Evolutionary conservation across 2,113 vertebrate genomes (phyloP).

Genomic region (Elachura formosa): DNA sequence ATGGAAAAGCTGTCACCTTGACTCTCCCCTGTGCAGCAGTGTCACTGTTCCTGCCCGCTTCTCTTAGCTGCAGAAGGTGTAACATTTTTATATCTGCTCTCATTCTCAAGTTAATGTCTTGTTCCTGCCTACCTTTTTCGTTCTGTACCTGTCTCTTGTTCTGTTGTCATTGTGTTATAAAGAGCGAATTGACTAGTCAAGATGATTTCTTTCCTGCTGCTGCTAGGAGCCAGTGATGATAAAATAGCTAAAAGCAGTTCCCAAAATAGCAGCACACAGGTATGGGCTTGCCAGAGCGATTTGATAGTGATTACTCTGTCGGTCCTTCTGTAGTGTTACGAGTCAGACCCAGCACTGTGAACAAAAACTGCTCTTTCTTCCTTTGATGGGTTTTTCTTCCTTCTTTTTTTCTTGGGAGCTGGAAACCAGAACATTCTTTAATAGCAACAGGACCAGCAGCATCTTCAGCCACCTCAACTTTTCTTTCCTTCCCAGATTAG

Average conservation of each 20-base stretch:
- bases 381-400: neutral
- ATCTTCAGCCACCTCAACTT: neutral
- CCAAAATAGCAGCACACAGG: constrained; percentile 36
- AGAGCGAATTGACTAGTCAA: constrained; percentile 25
- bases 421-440: neutral
- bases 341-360: neutral
- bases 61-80: neutral
- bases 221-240: neutral
- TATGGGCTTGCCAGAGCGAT: neutral
- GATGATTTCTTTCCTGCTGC: constrained; percentile 24
- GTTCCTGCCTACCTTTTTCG: constrained; percentile 28
- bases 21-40: neutral
- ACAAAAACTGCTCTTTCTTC: neutral
- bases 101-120: constrained; percentile 8
- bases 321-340: neutral
- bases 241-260: constrained; percentile 25
- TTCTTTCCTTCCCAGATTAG: neutral
- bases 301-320: neutral
- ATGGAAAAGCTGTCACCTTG: neutral
- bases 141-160: constrained; percentile 40
- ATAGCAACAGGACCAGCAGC: neutral
- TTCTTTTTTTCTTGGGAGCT: neutral
- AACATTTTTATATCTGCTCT: constrained; percentile 25
- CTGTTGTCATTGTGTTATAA: neutral
- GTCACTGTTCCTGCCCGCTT: neutral